Base-by-base conservation (phyloP, 2,113 vertebrate genomes). In the Stegastes partitus region DNA sequence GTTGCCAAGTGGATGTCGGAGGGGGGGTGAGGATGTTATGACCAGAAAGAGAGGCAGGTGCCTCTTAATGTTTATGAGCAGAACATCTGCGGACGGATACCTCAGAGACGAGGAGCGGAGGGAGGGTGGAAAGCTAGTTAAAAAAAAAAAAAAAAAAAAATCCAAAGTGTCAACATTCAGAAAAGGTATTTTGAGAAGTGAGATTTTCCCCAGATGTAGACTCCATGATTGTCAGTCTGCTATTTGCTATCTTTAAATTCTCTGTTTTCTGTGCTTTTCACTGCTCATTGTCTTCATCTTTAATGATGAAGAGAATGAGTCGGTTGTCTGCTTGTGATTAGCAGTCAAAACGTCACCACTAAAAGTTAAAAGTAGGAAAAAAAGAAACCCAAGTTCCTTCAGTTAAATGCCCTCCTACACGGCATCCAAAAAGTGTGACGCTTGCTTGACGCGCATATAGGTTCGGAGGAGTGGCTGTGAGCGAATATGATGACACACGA, bases 1-100 rank as follows among this genome's bases (percentile, higher is more conserved):
- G 44, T 47, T 85, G 86, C 90, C 88, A 89, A 90, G 81, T 86
- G 85, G 87, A 90, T 84, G 92, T 85, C 45, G 45, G 59, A 51
- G 64, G 82, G 82, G 74, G 77, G 84, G 82, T 75, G 77, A 91
- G 87, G 88, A 92, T 91, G 90, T 93, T 92, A 90, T 91, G 91
- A 91, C 86, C 88, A 85, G 84, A 81, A 34, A 74, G 45, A 82
- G 59, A 87, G 68, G 76, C 91, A 93, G 87, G 90, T 92, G 90
- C 79, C 83, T 88, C 59, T 82, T 81, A 82, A 92, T 92, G 85
- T 93, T 92, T 91, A 91, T 80, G 84, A 91, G 84, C 76, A 75
- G 80, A 93, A 92, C 91, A 89, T 92, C 87, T 92, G 91, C 34
- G 54, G 73, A 87, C 78, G 58, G 79, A 91, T 90, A 83, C 88